A percentile compares a stretch with the other conserved stretches of the same genome.
Conservation (phyloP, 1,140 invertebrate species). For the Micrasema longulum region DNA sequence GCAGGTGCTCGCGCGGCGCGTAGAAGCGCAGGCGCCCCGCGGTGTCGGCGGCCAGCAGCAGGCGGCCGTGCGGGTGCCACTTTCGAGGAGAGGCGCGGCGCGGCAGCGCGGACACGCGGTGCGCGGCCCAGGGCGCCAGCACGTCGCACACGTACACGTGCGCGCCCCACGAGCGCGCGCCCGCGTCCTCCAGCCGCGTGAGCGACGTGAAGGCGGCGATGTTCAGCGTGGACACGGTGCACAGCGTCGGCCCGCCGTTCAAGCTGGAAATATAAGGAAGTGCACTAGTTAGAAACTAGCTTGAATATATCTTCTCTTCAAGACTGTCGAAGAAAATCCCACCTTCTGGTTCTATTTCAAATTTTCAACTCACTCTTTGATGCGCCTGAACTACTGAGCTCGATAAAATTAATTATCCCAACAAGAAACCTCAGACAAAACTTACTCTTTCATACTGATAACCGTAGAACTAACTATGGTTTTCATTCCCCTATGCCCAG, state of each 20-base stretch:
- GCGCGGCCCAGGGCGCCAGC: constrained; percentile 85
- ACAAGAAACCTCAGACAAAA: too few species aligned
- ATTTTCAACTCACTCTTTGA: too few species aligned
- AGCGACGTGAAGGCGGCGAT: constrained; percentile 84
- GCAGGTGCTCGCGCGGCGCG: constrained; percentile 80
- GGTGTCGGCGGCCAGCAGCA: constrained; percentile 81
- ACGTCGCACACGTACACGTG: constrained; percentile 90
- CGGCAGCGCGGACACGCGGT: constrained; percentile 72
- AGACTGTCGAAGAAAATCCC: too few species aligned
- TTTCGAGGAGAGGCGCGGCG: constrained; percentile 80
- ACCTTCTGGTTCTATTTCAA: too few species aligned
- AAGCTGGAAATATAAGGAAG: too few species aligned
- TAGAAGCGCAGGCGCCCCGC: constrained; percentile 80
- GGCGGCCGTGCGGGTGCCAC: constrained; percentile 86
- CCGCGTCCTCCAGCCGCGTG: constrained; percentile 75
- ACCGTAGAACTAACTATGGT: too few species aligned
- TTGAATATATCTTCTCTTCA: too few species aligned
- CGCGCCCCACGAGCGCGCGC: constrained; percentile 77
- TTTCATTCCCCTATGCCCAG: too few species aligned
- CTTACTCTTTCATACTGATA: too few species aligned
- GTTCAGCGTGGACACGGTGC: constrained; percentile 82
- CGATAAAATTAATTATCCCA: too few species aligned
- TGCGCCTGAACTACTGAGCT: too few species aligned
- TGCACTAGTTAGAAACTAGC: too few species aligned
- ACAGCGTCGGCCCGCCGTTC: constrained; percentile 68